Evolutionary conservation across 2,113 vertebrate genomes (phyloP).

Genomic region (Gallinago media): DNA sequence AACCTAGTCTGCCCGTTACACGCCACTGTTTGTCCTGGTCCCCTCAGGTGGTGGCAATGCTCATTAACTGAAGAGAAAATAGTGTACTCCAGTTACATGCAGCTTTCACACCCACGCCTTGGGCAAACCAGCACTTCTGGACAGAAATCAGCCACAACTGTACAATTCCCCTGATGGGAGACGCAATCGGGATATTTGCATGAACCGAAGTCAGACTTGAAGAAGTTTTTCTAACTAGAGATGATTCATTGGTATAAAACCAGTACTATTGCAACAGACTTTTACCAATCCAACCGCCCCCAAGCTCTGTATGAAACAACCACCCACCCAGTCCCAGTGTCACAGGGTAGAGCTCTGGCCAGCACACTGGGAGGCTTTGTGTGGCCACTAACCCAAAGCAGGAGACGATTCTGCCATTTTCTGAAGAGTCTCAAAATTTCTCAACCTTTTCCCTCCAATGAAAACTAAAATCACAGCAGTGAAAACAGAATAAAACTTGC

Average conservation of each 20-base stretch:
- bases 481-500: not conserved
- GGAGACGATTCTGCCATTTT: not conserved
- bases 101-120: not conserved
- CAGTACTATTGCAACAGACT: not conserved
- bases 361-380: not conserved
- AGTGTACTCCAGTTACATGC: accelerated
- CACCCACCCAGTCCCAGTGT: not conserved
- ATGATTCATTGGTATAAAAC: not conserved
- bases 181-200: not conserved
- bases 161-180: not conserved
- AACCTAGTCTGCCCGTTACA: not conserved
- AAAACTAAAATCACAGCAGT: not conserved
- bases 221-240: not conserved
- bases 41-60: accelerated
- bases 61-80: not conserved
- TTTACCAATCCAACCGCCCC: not conserved
- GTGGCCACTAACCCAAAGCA: not conserved
- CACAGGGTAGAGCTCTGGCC: not conserved
- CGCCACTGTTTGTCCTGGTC: not conserved
- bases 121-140: not conserved
- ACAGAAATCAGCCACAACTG: not conserved
- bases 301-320: not conserved
- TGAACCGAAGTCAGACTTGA: not conserved
- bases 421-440: not conserved
- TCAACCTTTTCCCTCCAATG: not conserved